Evolutionary conservation across 2,888 invertebrate genomes (phyloP).

Genomic region (Metellina segmentata): DNA sequence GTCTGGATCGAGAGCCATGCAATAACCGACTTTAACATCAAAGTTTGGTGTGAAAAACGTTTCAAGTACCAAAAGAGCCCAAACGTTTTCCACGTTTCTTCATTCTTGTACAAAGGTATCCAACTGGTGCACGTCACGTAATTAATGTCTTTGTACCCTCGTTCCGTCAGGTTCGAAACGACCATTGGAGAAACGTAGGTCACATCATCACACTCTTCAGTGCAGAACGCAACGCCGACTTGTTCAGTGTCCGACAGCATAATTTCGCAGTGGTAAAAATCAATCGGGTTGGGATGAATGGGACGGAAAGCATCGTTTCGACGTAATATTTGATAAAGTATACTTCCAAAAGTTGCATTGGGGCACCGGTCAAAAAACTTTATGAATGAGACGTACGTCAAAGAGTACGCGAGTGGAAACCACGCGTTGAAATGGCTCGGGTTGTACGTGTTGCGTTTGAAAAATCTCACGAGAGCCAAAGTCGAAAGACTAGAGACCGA

Average conservation of each 20-base stretch:
- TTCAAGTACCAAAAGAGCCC: neutral
- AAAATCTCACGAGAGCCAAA: neutral
- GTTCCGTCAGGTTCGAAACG: no score
- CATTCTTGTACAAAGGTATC: neutral
- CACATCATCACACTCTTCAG: neutral
- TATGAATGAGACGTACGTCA: no score
- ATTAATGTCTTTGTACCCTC: neutral
- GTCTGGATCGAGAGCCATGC: no score
- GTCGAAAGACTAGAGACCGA: neutral
- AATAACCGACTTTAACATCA: neutral
- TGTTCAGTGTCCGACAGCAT: neutral
- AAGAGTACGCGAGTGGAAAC: no score
- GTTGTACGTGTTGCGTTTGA: neutral
- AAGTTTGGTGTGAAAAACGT: neutral
- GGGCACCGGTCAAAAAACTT: neutral
- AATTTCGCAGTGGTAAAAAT: constrained; percentile 14
- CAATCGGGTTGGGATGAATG: neutral
- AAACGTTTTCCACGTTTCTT: neutral
- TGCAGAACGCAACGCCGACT: neutral
- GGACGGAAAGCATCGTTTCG: neutral
- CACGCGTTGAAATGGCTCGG: no score
- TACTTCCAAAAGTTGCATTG: neutral
- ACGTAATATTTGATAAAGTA: neutral
- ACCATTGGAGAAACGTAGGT: constrained; percentile 9
- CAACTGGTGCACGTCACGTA: neutral